phyloP scores from a whole-genome alignment of 1,140 invertebrate species.

The Drosophila carrolli region DNA sequence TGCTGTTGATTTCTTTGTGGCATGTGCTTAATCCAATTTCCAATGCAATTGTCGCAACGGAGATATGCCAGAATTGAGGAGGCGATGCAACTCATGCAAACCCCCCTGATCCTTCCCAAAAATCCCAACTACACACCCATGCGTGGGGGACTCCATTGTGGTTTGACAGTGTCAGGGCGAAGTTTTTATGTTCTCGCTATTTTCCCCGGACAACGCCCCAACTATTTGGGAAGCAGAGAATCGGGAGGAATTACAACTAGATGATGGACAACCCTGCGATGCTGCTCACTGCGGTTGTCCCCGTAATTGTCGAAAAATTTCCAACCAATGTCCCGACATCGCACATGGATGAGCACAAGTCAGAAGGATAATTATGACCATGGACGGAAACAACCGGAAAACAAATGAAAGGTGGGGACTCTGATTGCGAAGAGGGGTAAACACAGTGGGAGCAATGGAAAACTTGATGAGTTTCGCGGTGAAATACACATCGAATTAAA shows the following conservation, averaged over 20 bases:
- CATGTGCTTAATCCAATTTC: slow-evolving; percentile 74
- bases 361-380: slow-evolving; percentile 50
- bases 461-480: neutral
- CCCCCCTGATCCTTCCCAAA: neutral
- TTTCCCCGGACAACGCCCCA: slow-evolving; percentile 17
- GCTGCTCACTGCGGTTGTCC: slow-evolving; percentile 50
- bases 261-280: slow-evolving; percentile 36
- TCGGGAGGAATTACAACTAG: slow-evolving; percentile 1
- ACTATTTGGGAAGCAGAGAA: slow-evolving; percentile 18
- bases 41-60: slow-evolving; percentile 73
- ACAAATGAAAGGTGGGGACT: slow-evolving; percentile 26
- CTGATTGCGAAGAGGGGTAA: slow-evolving; percentile 5
- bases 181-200: slow-evolving; percentile 30
- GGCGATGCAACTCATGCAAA: slow-evolving; percentile 3
- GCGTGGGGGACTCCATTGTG: slow-evolving; percentile 58
- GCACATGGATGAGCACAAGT: slow-evolving; percentile 20
- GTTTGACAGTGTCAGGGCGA: slow-evolving; percentile 44
- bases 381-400: slow-evolving; percentile 8
- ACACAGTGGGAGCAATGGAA: neutral
- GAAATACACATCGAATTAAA: slow-evolving; percentile 10
- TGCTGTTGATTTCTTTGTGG: slow-evolving; percentile 57
- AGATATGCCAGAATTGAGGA: slow-evolving; percentile 31
- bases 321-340: slow-evolving; percentile 19
- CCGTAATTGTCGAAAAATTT: slow-evolving; percentile 64
- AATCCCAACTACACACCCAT: slow-evolving; percentile 4